Evolutionary conservation across 1,140 invertebrate species (phyloP), one percentile per base, ranked within the genome.

Genomic region (Ceratina japonica): DNA sequence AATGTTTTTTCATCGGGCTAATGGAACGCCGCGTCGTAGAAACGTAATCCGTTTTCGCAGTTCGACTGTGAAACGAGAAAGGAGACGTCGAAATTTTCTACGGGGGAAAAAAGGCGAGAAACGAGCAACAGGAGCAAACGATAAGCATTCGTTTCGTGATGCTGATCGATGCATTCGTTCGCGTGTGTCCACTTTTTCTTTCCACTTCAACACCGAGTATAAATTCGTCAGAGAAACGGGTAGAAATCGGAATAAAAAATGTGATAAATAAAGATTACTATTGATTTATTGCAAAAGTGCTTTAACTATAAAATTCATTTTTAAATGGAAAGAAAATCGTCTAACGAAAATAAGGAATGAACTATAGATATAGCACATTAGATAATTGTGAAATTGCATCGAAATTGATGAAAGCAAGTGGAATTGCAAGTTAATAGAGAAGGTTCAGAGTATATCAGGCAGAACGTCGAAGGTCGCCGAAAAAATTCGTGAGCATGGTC

Each of bases 141-240:
- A 59, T 69, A 75, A 59, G 74, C 64, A 69, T 59, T 68, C 54
- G 44, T 2, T 37, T 13, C 64, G 52, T 51, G 64, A 75, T 68
- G 52, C 18, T 75, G 74, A 75, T 75, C 64, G 74, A 69, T 75
- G 51, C 18, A 22, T 54, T 13, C 10, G n/a, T 20, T 68, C 22
- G 27, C 15, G 16, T 31, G 15, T 2, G 31, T 13, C 18, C 8
- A 58, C 15, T 61, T 69, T 59, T 59, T 59, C 16, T 16, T 12
- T 31, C 20, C 16, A 22, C 37, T 24, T 18, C 51, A 2, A 18
- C 27, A 31, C 10, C 16, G 27, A 54, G 51, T 31, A 75, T 56
- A 37, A 59, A 37, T 75, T 69, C 22, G 3, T n/a, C n/a, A n/a
- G n/a, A n/a, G n/a, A n/a, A n/a, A n/a, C n/a, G n/a, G n/a, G n/a